Percentiles rank a stretch among this genome's conserved stretches.
Evolutionary conservation across 2,888 invertebrate species (phyloP).

Genomic region (Eudemis profundana): DNA sequence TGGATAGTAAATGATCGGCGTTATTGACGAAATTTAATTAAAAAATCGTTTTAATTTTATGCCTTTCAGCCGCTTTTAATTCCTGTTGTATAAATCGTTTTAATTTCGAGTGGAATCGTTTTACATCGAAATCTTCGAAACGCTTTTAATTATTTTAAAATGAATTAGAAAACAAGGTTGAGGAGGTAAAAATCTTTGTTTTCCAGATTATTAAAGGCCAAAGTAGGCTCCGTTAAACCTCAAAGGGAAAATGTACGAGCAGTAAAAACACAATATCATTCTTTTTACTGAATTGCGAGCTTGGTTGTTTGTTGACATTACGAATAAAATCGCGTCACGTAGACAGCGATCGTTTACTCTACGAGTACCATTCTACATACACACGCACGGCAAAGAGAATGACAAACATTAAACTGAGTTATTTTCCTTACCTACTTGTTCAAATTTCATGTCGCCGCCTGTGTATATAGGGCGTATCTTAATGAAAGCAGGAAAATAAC

Average conservation of each 20-base stretch:
- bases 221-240: not conserved
- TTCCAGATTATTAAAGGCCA: not conserved
- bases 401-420: slow-evolving; percentile 25
- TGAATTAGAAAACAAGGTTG: not conserved
- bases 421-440: slow-evolving; percentile 31
- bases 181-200: not conserved
- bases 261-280: not conserved
- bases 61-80: not conserved
- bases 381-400: slow-evolving; percentile 24
- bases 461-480: slow-evolving; percentile 7
- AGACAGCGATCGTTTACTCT: slow-evolving; percentile 25
- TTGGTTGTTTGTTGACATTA: slow-evolving; percentile 32
- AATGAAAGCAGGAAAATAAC: slow-evolving; percentile 7
- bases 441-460: slow-evolving; percentile 14
- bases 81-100: slow-evolving; percentile 14
- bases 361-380: no score
- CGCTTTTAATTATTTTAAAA: no score
- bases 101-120: not conserved
- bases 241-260: not conserved
- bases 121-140: not conserved
- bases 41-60: slow-evolving; percentile 10
- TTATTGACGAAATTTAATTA: slow-evolving; percentile 28
- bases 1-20: not conserved
- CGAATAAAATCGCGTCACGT: slow-evolving; percentile 34
- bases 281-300: slow-evolving; percentile 11